Percentiles rank a stretch among this genome's conserved stretches.
phyloP scores from a whole-genome alignment of 2,888 invertebrate species.

The Halictus quadricinctus region DNA sequence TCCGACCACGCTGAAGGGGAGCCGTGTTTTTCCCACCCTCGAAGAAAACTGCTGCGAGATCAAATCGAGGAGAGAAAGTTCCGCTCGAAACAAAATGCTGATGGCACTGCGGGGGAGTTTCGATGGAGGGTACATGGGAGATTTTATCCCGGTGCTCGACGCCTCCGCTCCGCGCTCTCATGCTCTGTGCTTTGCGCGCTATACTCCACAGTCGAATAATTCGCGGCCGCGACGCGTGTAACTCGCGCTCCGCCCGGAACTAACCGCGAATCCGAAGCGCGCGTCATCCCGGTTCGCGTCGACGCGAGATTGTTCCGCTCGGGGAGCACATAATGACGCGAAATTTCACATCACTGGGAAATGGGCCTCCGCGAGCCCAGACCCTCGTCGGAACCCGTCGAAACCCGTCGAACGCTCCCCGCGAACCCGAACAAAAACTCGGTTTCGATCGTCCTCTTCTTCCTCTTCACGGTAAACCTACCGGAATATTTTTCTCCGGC shows the following conservation, averaged over 20 bases:
- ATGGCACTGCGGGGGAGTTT: neutral
- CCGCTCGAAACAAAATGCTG: neutral
- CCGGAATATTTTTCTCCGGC: no score
- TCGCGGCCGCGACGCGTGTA: neutral
- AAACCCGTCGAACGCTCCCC: neutral
- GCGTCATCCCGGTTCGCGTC: constrained; percentile 23
- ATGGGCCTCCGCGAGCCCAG: neutral
- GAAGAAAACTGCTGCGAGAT: neutral
- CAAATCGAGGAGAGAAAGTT: constrained; percentile 1
- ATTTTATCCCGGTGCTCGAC: neutral
- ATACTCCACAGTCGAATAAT: neutral
- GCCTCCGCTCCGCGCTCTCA: neutral
- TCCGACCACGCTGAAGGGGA: neutral
- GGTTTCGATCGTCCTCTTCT: neutral
- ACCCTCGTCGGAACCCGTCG: neutral
- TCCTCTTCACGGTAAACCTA: neutral
- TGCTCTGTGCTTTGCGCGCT: neutral
- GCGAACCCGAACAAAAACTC: neutral
- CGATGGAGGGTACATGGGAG: neutral
- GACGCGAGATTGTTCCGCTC: constrained; percentile 42
- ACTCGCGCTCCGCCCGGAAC: neutral
- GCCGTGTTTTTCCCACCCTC: neutral
- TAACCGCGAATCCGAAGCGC: constrained; percentile 16
- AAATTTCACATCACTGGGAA: constrained; percentile 44
- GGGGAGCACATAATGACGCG: constrained; percentile 57